Evolutionary conservation across 2,888 invertebrate species (phyloP), one percentile per base, ranked within the genome.

Genomic region (Chymomyza amoena): DNA sequence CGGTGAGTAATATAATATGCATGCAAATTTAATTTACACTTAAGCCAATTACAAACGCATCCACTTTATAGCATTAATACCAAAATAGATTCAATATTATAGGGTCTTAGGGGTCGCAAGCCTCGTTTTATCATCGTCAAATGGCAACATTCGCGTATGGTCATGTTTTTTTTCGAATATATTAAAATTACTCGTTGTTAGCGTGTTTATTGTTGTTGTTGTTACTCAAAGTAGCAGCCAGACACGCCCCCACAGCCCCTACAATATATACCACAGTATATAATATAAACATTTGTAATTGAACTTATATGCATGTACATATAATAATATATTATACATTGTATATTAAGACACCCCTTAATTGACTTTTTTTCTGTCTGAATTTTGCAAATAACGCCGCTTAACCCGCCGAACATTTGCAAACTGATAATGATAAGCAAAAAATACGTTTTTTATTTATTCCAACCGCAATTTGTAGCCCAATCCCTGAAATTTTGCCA

Each of bases 1-100:
- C 75, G 85, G 83, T 84, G 83, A 84, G 83, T 84, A 87, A 87
- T 87, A 76, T 68, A 73, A 61, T 52, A 57, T 45, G 60, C 59
- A 73, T 70, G 45, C 20, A 56, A 56, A 56, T 56, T 56, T 18
- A 51, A 51, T 54, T 72, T 62, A 59, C 59, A 63, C 66, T 66
- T 80, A 85, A 85, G 77, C 71, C 79, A 84, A 77, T 84, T 82
- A 78, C 68, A 71, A 45, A 13, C 13, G 13, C 39, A 0, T 10
- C 13, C 2, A 45, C 39, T 2, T 45, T 45, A 2, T 10, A 45
- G 13, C 0, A 10, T 45, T 45, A 13, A 45, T 13, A 45, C 13
- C 13, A 13, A 45, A 45, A 13, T 45, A 45, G 13, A 45, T 15
- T 45, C 6, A 1, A 4, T 13, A 13, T 45, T 13, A 45, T 13